A percentile compares a stretch with the other conserved stretches of the same genome.
Conservation (phyloP, 1,140 invertebrate species). For the Metaphire vulgaris region DNA sequence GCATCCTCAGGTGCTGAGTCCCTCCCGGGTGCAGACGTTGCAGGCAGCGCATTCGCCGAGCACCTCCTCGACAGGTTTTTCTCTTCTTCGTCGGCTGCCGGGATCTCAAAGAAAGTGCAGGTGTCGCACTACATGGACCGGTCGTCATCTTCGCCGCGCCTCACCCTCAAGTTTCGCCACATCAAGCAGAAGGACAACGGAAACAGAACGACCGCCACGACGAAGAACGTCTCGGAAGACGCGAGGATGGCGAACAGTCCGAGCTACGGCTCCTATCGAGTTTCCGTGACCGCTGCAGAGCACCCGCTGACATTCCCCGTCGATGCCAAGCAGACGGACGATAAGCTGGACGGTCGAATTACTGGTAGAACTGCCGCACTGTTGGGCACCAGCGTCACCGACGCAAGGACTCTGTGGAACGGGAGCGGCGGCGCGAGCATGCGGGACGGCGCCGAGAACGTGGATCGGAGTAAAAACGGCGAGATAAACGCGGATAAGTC, state of each 20-base stretch:
- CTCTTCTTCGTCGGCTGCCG: not conserved
- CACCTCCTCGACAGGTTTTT: not conserved
- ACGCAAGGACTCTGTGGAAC: not conserved
- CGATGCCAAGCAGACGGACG: no score
- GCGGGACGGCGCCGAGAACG: not conserved
- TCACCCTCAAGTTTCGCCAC: conserved; percentile 59
- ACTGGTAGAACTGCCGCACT: not conserved
- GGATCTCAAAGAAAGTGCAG: conserved; percentile 23
- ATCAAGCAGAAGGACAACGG: conserved; percentile 50
- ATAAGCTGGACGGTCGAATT: no score
- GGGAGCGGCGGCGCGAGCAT: not conserved
- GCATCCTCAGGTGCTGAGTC: no score
- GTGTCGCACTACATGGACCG: conserved; percentile 34
- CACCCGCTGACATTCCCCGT: no score
- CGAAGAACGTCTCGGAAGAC: not conserved
- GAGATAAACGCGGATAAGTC: not conserved
- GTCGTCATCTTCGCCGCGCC: conserved; percentile 54
- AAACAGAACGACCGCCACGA: conserved; percentile 35
- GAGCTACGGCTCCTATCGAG: conserved; percentile 41
- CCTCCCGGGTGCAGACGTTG: not conserved
- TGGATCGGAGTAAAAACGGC: not conserved
- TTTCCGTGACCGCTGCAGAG: no score
- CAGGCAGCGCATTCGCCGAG: not conserved
- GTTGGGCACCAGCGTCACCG: not conserved
- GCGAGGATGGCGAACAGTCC: conserved; percentile 23